Evolutionary conservation across 1,140 invertebrate species (phyloP).

Genomic region (Ephestia elutella): DNA sequence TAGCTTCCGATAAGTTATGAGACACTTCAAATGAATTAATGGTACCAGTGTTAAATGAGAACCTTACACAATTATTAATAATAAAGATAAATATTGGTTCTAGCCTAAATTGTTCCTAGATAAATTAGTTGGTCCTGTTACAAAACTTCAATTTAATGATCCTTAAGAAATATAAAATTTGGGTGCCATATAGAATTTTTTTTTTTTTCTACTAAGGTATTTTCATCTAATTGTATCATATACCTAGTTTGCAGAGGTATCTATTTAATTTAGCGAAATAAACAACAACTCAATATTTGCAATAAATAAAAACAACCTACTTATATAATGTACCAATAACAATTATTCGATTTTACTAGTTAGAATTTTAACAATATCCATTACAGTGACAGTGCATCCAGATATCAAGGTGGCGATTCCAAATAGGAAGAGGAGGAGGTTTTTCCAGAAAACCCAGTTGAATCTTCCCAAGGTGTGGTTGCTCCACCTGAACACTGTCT

Average conservation of each 20-base stretch:
- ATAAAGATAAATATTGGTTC: too few relatives aligned
- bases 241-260: too few relatives aligned
- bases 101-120: too few relatives aligned
- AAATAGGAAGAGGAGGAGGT: constrained; percentile 76
- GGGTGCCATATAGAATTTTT: too few relatives aligned
- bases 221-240: too few relatives aligned
- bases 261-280: too few relatives aligned
- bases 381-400: constrained; percentile 71
- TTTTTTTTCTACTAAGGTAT: too few relatives aligned
- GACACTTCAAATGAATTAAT: neutral
- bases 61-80: neutral
- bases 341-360: constrained; percentile 38
- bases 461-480: constrained; percentile 71
- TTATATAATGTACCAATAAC: constrained; percentile 6
- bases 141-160: too few relatives aligned
- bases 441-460: constrained; percentile 82
- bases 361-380: constrained; percentile 56
- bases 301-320: neutral
- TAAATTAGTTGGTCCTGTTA: too few relatives aligned
- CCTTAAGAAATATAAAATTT: too few relatives aligned
- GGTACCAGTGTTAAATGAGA: too few relatives aligned
- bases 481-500: constrained; percentile 82
- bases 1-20: neutral
- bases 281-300: neutral
- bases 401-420: constrained; percentile 78